Evolutionary conservation across 2,888 invertebrate species (phyloP), one percentile per base, ranked within the genome.

Genomic region (Brachypalpus laphriformis): DNA sequence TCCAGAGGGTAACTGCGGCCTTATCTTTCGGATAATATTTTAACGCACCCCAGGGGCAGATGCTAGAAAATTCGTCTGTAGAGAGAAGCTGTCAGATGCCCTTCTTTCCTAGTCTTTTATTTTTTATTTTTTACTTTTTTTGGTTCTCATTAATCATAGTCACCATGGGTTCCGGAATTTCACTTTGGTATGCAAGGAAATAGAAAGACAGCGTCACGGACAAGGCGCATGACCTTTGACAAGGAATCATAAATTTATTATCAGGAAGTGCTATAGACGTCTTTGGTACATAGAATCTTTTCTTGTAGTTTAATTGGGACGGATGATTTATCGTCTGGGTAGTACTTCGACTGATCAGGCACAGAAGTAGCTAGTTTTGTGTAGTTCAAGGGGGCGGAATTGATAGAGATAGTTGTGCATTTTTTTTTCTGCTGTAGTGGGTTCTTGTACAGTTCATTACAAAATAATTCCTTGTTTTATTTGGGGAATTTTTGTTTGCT

Each of bases 161-260:
- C 82, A 74, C 61, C 47, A 61, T 47, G 59, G 65, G 71, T 59
- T 71, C 51, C 45, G 71, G 70, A 70, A 57, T 70, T 71, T 59
- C 18, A 49, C 56, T 70, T 63, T 45, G 14, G 51, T 54, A 40
- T 45, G 31, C 34, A 20, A 16, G 25, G 8, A 45, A 56, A 51
- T 28, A 47, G 40, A 61, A 82, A 40, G 51, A 54, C 37, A 45
- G 25, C 45, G 31, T 68, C 72, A 77, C 54, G 70, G 51, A 71
- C 71, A 75, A 65, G 65, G 65, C 57, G 56, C 65, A 72, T 61
- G 68, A 72, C 72, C 77, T 78, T 74, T 82, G 42, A 82, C 59
- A 45, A 51, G 51, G 25, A 70, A 77, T 82, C 77, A 77, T 77
- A 82, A 82, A 82, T 77, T 77, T 77, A 66, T 47, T 77, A 82